These are phyloP conservation scores for Dermatemys mawii DNA, from an alignment of 2,113 vertebrate species.

Conservation along the genomic window DNA sequence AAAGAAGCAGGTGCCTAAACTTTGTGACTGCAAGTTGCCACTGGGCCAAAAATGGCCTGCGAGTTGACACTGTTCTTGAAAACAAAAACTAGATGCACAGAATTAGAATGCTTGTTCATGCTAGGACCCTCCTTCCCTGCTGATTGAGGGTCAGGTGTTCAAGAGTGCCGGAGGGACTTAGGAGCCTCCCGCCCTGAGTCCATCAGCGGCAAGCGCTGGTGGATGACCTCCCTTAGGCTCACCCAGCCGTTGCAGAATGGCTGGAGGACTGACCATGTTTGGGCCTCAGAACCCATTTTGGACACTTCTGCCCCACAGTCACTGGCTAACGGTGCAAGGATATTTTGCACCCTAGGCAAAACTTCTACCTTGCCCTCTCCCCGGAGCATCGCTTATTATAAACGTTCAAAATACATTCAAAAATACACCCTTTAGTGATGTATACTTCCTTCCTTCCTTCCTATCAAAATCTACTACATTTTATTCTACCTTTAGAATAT, in stretches of 20 bases:
- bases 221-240: neutral
- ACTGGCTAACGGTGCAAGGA: too few species aligned
- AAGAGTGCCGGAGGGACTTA: neutral
- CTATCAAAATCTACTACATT: too few species aligned
- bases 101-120: rapidly evolving
- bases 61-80: neutral
- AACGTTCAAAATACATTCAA: too few species aligned
- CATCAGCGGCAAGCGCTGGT: neutral
- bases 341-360: too few species aligned
- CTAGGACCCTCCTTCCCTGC: neutral
- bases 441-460: too few species aligned
- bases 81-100: slow-evolving; percentile 5
- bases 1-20: neutral
- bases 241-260: neutral
- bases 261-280: neutral
- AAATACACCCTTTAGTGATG: too few species aligned
- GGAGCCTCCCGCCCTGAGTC: neutral
- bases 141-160: rapidly evolving
- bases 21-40: neutral
- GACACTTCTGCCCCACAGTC: neutral
- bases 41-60: neutral
- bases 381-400: too few species aligned
- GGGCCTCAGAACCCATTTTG: neutral
- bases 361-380: too few species aligned
- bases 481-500: too few species aligned